Conservation (phyloP, 2,888 invertebrate genomes). For the Caenorhabditis imperialis region DNA sequence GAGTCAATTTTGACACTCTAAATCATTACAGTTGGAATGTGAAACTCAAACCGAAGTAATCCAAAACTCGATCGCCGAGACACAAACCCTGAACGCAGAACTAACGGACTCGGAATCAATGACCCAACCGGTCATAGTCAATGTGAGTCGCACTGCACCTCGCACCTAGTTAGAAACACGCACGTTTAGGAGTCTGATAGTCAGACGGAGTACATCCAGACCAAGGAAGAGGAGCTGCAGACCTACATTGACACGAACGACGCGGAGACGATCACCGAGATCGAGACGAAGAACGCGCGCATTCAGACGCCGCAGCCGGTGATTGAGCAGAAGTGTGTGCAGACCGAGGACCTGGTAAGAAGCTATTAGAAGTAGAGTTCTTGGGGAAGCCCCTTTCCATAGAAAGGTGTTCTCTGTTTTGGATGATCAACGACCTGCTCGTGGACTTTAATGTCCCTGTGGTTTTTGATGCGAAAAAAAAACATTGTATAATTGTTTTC, state of each 20-base stretch:
- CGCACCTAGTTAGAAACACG: slow-evolving; percentile 2
- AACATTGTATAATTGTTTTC: too few relatives aligned
- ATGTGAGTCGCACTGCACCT: too few relatives aligned
- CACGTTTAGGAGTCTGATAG: slow-evolving; percentile 59
- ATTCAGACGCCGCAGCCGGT: slow-evolving; percentile 74
- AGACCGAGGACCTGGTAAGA: slow-evolving; percentile 70
- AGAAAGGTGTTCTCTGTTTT: too few relatives aligned
- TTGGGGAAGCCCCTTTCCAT: too few relatives aligned
- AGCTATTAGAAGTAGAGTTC: too few relatives aligned
- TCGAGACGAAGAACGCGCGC: slow-evolving; percentile 71
- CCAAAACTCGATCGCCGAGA: slow-evolving; percentile 57
- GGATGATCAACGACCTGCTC: too few relatives aligned
- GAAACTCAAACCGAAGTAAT: slow-evolving; percentile 62
- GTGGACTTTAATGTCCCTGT: too few relatives aligned
- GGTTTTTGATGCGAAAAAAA: too few relatives aligned
- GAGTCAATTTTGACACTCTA: too few relatives aligned
- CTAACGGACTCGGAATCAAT: slow-evolving; percentile 60
- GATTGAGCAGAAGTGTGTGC: slow-evolving; percentile 66
- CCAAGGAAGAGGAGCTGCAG: slow-evolving; percentile 70
- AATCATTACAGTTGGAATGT: slow-evolving; percentile 46
- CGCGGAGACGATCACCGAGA: slow-evolving; percentile 67
- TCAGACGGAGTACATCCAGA: slow-evolving; percentile 69
- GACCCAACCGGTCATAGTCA: slow-evolving; percentile 47
- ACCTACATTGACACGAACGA: slow-evolving; percentile 69
- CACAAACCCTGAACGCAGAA: slow-evolving; percentile 63